A percentile compares a stretch with the other conserved stretches of the same genome.
Conservation (phyloP, 2,113 vertebrate species). For the Micronisus gabar region DNA sequence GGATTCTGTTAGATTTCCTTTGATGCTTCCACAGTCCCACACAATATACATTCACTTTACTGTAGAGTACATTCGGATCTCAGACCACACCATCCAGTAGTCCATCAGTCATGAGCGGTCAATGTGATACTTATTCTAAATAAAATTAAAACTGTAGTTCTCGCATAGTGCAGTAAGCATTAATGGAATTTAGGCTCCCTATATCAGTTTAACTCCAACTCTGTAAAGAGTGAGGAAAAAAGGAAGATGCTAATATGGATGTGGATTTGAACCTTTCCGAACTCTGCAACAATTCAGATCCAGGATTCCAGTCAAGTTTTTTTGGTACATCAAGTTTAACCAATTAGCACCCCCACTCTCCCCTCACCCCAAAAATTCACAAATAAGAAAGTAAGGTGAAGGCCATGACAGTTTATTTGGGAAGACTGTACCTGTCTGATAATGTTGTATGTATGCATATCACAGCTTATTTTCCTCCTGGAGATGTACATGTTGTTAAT, state of each 20-base stretch:
- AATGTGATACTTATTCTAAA: not conserved
- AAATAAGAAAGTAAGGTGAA: constrained; percentile 17
- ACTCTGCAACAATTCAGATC: not conserved
- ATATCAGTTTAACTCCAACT: not conserved
- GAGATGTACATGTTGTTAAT: constrained; percentile 45
- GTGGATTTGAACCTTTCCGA: not conserved
- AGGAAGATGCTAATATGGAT: not conserved
- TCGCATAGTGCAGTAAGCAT: not conserved
- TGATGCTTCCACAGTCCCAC: not conserved
- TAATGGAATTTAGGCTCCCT: not conserved
- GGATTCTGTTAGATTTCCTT: not conserved
- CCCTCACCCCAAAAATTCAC: not conserved
- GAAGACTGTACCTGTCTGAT: constrained; percentile 67
- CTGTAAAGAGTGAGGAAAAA: not conserved
- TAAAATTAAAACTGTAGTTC: not conserved
- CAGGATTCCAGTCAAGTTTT: not conserved
- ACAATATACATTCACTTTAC: not conserved
- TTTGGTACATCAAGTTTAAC: not conserved
- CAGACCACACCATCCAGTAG: not conserved
- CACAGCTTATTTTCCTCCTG: constrained; percentile 63
- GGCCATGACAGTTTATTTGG: constrained; percentile 72
- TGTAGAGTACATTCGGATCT: not conserved
- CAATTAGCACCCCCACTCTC: not conserved
- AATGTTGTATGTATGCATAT: constrained; percentile 36
- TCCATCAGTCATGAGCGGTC: not conserved